These are phyloP conservation scores for Acanthaster planci DNA, from an alignment of 35 echinoderm and acorn worm genomes.

Conservation along the genomic window DNA sequence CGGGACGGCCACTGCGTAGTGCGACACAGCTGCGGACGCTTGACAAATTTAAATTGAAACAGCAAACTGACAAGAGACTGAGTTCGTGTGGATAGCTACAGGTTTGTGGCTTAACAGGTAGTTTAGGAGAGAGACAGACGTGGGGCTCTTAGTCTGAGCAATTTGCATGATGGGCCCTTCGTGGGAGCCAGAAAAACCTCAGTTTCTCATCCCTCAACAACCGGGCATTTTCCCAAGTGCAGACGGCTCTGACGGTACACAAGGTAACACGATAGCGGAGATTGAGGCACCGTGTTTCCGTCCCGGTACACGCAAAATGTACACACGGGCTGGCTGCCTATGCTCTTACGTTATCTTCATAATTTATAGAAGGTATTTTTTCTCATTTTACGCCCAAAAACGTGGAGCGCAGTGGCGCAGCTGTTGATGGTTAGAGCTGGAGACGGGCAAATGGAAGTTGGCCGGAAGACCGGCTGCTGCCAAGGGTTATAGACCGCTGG, in stretches of 20 bases:
- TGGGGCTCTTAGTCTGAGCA: not conserved
- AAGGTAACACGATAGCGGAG: not conserved
- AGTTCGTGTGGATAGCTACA: not conserved
- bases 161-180: slow-evolving; percentile 13
- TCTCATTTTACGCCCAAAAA: not conserved
- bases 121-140: slow-evolving; percentile 12
- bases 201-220: not conserved
- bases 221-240: not conserved
- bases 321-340: not conserved
- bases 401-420: not conserved
- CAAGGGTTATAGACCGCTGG: too few species aligned
- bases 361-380: slow-evolving; percentile 7
- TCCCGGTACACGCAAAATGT: not conserved
- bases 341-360: not conserved
- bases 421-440: not conserved
- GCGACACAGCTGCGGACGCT: slow-evolving; percentile 5
- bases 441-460: not conserved
- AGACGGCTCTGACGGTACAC: not conserved
- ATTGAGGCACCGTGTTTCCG: not conserved
- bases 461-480: not conserved
- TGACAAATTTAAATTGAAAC: slow-evolving; percentile 34
- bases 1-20: not conserved
- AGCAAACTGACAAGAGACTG: not conserved
- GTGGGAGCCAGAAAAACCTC: not conserved
- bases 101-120: slow-evolving; percentile 25